Conservation (phyloP, 2,113 vertebrate genomes). For the Verasper variegatus region DNA sequence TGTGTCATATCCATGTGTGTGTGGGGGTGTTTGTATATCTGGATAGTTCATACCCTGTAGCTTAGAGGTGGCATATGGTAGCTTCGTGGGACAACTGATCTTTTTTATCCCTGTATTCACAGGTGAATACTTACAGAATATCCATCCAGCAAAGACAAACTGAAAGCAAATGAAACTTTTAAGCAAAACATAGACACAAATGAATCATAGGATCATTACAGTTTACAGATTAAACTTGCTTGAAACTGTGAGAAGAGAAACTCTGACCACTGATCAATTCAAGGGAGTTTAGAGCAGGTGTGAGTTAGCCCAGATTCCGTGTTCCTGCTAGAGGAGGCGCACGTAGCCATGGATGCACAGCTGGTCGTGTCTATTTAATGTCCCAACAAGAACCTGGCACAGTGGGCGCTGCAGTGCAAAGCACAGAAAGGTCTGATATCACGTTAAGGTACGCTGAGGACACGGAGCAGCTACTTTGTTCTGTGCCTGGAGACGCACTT, state of each 20-base stretch:
- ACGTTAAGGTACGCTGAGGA: slow-evolving; percentile 12
- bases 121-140: not conserved
- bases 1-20: slow-evolving; percentile 22
- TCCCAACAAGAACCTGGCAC: slow-evolving; percentile 24
- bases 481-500: slow-evolving; percentile 9
- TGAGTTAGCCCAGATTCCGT: slow-evolving; percentile 33
- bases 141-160: not conserved
- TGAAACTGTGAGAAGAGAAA: not conserved
- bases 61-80: slow-evolving; percentile 16
- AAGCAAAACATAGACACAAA: not conserved
- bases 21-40: not conserved
- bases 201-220: not conserved
- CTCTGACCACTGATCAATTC: not conserved
- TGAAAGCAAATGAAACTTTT: not conserved
- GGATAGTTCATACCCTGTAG: slow-evolving; percentile 27
- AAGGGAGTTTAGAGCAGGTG: slow-evolving; percentile 36
- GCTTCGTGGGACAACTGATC: slow-evolving; percentile 12
- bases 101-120: slow-evolving; percentile 2
- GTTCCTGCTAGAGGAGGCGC: slow-evolving; percentile 16
- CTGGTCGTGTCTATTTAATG: slow-evolving; percentile 17
- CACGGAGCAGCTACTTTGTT: not conserved
- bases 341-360: slow-evolving; percentile 20
- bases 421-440: slow-evolving; percentile 33
- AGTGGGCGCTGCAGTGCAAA: slow-evolving; percentile 9
- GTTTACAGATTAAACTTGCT: not conserved